Conservation (phyloP, 2,113 vertebrate genomes). For the Calyptommatus sinebrachiatus region DNA sequence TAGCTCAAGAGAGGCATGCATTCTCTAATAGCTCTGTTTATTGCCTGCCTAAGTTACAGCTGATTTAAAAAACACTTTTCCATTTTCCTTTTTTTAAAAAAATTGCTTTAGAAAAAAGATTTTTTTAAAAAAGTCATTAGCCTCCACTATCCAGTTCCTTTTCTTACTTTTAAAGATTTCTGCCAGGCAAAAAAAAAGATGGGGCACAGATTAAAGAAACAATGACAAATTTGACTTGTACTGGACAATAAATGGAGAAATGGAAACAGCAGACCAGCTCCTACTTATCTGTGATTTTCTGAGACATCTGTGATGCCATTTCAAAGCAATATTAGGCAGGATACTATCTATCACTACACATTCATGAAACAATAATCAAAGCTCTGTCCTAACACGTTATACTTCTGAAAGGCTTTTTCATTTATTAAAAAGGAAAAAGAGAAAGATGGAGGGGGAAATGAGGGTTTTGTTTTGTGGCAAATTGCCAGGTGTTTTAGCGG, state of each 20-base stretch:
- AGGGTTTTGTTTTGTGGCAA: slow-evolving; percentile 35
- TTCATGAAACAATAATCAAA: slow-evolving; percentile 15
- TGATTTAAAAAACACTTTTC: not conserved
- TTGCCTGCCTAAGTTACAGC: no score
- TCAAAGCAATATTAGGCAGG: slow-evolving; percentile 1
- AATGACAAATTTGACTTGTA: not conserved
- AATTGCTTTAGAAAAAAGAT: not conserved
- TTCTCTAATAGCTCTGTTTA: not conserved
- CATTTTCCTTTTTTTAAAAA: not conserved
- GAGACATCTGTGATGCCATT: not conserved
- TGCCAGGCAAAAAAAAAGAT: not conserved
- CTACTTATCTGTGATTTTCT: not conserved
- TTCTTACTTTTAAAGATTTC: not conserved
- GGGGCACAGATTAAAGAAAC: not conserved
- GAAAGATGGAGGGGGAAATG: slow-evolving; percentile 20
- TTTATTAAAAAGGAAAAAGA: slow-evolving; percentile 21
- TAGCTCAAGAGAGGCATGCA: not conserved
- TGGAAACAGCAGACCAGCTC: not conserved
- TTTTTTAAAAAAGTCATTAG: not conserved
- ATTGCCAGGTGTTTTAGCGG: slow-evolving; percentile 49
- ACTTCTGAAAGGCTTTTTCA: slow-evolving; percentile 48
- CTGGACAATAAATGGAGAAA: slow-evolving; percentile 23
- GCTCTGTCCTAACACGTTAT: slow-evolving; percentile 22
- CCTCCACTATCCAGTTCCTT: slow-evolving; percentile 8
- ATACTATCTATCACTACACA: slow-evolving; percentile 6